These are phyloP conservation scores for Himalopsyche japonica DNA, from an alignment of 2,888 invertebrate genomes.

Conservation along the genomic window DNA sequence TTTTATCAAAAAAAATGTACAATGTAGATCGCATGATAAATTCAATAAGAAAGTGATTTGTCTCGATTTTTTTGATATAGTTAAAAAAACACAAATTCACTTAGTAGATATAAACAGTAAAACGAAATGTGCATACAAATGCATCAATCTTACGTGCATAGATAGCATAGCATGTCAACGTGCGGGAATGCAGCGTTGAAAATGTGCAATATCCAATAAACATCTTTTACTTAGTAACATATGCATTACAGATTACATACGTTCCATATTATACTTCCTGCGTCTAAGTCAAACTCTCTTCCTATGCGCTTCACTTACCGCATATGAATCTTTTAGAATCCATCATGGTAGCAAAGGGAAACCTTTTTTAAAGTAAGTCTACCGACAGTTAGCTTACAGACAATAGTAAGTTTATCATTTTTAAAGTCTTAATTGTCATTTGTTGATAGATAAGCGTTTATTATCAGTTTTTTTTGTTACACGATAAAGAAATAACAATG, in stretches of 20 bases:
- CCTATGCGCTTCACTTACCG: not conserved
- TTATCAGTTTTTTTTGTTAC: too few species aligned
- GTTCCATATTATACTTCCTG: not conserved
- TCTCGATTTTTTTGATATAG: not conserved
- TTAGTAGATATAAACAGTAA: not conserved
- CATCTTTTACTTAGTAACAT: not conserved
- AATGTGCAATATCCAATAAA: not conserved
- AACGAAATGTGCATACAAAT: not conserved
- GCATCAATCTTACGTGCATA: not conserved
- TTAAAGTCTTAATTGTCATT: too few species aligned
- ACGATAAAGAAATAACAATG: too few species aligned
- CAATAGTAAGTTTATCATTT: too few species aligned
- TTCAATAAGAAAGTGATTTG: not conserved
- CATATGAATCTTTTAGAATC: not conserved
- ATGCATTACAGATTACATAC: not conserved
- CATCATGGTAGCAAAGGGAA: not conserved
- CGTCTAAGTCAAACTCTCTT: not conserved
- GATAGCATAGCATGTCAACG: not conserved
- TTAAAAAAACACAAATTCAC: not conserved
- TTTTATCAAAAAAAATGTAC: too few species aligned
- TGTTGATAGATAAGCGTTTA: too few species aligned
- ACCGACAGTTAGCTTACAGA: too few species aligned
- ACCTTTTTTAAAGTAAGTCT: not conserved
- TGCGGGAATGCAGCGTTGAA: not conserved
- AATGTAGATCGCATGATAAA: not conserved